phyloP scores from a whole-genome alignment of 2,113 vertebrate genomes.

The Ptilonorhynchus violaceus region DNA sequence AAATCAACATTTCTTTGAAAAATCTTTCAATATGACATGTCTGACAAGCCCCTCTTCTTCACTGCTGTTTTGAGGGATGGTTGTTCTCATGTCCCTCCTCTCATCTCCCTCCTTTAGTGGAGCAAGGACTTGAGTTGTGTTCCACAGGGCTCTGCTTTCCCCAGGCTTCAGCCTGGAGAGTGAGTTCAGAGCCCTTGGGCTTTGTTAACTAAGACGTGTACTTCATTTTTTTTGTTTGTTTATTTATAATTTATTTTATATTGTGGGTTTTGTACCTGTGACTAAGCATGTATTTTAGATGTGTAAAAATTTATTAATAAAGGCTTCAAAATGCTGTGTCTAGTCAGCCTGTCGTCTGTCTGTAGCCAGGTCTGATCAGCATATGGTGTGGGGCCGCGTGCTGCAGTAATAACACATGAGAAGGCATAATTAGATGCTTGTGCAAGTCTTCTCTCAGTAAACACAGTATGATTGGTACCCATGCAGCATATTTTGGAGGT shows the following conservation, averaged over 20 bases:
- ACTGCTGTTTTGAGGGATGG: neutral
- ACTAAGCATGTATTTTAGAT: neutral
- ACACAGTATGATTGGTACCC: slow-evolving; percentile 19
- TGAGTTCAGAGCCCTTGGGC: neutral
- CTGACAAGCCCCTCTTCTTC: neutral
- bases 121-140: neutral
- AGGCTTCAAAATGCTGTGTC: slow-evolving; percentile 12
- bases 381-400: neutral
- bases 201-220: neutral
- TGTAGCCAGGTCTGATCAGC: slow-evolving; percentile 32
- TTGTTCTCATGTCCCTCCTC: neutral
- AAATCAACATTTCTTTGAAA: neutral
- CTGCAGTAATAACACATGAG: neutral
- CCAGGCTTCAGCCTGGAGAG: neutral
- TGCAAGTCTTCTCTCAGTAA: slow-evolving; percentile 7
- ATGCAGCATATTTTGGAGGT: neutral
- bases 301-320: slow-evolving; percentile 40
- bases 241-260: neutral
- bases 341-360: slow-evolving; percentile 37
- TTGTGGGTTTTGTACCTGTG: neutral
- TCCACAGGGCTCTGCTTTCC: neutral
- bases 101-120: neutral
- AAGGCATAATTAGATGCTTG: slow-evolving; percentile 16
- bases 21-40: neutral
- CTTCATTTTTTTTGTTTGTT: neutral